Base-by-base conservation (phyloP, 2,888 invertebrate species). In the Vandiemenella viatica region DNA sequence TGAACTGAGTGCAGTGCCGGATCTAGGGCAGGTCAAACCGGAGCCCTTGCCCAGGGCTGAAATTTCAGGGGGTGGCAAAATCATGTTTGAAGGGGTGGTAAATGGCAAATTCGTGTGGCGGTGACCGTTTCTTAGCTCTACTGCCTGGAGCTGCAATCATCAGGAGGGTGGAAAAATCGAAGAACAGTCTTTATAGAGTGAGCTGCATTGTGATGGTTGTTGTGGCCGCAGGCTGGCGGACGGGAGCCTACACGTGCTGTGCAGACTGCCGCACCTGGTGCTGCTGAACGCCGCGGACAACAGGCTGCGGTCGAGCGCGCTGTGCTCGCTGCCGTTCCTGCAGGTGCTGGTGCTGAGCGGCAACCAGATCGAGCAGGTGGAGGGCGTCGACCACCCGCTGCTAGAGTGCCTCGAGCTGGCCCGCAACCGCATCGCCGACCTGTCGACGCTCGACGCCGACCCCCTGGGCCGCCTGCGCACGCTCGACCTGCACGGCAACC, bases 281-380 rank as follows among this genome's bases (percentile, higher is more conserved):
- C 64, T 74, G 18, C 64, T 80, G 15, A 74, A 73, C 40, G 77
- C 76, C 0, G 75, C 77, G 54, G 62, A 69, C 15, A 80, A 80
- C 58, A 54, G 61, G 5, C 57, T 77, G 0, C 59, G 61, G 8
- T 73, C 73, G 0, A 71, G 68, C 0, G 69, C 64, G 16, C 62
- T 79, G 41, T 67, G 66, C 7, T 65, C 63, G 47, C 71, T 73
- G 66, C 69, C 69, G 46, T 77, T 73, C 55, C 66, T 79, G n/a
- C 78, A 79, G 71, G 73, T 76, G 0, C 62, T 79, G 5, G 69
- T 72, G 20, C 55, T 78, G 55, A 75, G 73, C 54, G 56, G 67
- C 45, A 79, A 79, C 56, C 57, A 63, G n/a, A 67, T 79, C 41
- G 62, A 60, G 4, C 63, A 71, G 15, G 73, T 75, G 0, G 54